A percentile compares a stretch with the other conserved stretches of the same genome.
Conservation (phyloP, 2,888 invertebrate genomes). For the Cephus runcator region DNA sequence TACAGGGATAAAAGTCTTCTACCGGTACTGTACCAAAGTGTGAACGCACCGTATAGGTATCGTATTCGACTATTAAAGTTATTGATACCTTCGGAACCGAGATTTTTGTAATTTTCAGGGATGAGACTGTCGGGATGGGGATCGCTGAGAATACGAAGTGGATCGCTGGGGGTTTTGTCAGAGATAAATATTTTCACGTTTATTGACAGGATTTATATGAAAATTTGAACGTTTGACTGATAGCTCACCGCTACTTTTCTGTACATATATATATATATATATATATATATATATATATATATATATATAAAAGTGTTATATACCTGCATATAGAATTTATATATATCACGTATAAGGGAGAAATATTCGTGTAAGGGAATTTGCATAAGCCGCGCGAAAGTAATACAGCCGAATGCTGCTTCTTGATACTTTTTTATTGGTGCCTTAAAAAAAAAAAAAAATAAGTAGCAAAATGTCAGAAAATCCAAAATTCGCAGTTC, state of each 20-base stretch:
- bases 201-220: slow-evolving; percentile 58
- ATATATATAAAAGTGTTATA: background rate
- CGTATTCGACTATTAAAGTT: slow-evolving; percentile 12
- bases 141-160: background rate
- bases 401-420: background rate
- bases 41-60: background rate
- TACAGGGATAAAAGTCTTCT: background rate
- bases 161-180: slow-evolving; percentile 35
- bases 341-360: background rate
- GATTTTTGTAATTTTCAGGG: background rate
- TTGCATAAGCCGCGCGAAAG: background rate
- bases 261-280: no score
- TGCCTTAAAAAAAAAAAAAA: background rate
- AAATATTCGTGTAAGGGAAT: background rate
- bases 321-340: background rate
- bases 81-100: slow-evolving; percentile 33
- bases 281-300: no score
- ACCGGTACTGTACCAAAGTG: background rate
- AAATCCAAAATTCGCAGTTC: background rate
- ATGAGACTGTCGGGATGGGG: background rate
- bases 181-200: slow-evolving; percentile 50
- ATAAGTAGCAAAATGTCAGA: background rate
- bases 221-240: slow-evolving; percentile 57
- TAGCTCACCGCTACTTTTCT: slow-evolving; percentile 26
- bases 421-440: background rate